Evolutionary conservation across 1,140 invertebrate genomes (phyloP), one percentile per base, ranked within the genome.

Genomic region (Cydia splendana): DNA sequence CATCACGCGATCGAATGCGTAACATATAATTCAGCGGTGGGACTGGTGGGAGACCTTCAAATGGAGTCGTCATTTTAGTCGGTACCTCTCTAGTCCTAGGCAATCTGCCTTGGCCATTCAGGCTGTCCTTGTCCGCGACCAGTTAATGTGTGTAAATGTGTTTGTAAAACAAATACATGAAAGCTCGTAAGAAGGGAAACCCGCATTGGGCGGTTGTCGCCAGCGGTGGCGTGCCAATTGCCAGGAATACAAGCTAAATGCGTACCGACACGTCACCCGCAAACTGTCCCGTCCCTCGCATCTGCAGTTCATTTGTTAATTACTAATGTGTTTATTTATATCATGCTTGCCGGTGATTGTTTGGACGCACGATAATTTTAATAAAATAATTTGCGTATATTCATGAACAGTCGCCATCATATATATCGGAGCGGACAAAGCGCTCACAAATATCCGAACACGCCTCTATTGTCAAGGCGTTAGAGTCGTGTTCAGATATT

Each of bases 181-280:
- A 38, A 71, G 67, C 18, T 71, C 67, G n/a, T 10, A 71, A 30
- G 7, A 12, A 77, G 81, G 82, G 82, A 86, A 62, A 83, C 81
- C 80, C 75, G 84, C 82, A 85, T 85, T 87, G 87, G 87, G 80
- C 81, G 84, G 85, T 85, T 81, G 78, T 80, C 88, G 87, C 90
- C 87, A 90, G 89, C 81, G n/a, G 28, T 38, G 51, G 74, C 53
- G 51, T 53, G 74, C 18, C 48, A 53, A 89, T 30, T 67, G 65
- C 65, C 65, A 86, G 86, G 84, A 81, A 77, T 77, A 80, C 75
- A 83, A 62, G 57, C 89, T 91, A 91, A 90, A 90, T 84, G 79
- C 78, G 85, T 86, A 84, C 78, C 76, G 85, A 83, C 88, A 86
- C 90, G 90, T 91, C 88, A 91, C 78, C 77, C 76, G 77, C 73